A percentile compares a stretch with the other conserved stretches of the same genome.
Evolutionary conservation across 2,797 vertebrate genomes (phyloP).

Genomic region (Megaceryle alcyon): DNA sequence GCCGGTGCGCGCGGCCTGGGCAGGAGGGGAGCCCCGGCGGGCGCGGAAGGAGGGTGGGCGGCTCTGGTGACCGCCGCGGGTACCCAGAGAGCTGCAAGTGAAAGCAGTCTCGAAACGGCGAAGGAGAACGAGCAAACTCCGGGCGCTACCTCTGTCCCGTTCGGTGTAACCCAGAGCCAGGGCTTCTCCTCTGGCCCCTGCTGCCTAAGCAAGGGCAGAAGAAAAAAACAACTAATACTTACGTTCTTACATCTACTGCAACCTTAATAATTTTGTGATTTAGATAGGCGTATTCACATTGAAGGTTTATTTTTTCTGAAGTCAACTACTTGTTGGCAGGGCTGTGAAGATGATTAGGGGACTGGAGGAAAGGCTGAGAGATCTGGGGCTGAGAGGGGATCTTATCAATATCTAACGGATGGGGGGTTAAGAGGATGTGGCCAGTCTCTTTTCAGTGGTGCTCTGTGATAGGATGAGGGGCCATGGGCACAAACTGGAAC

Average conservation of each 20-base stretch:
- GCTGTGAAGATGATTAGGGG: background rate
- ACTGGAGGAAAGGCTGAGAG: background rate
- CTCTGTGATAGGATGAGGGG: background rate
- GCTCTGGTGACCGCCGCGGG: no score
- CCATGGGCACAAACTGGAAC: background rate
- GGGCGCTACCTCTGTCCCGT: background rate
- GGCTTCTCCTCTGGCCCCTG: background rate
- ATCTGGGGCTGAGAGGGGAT: background rate
- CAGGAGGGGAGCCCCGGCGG: background rate
- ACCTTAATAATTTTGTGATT: fast-evolving
- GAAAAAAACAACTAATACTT: background rate
- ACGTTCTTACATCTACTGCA: fast-evolving
- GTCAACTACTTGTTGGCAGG: fast-evolving
- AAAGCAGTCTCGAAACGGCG: background rate
- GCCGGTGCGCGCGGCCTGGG: background rate
- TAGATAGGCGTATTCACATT: fast-evolving
- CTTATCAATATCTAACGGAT: background rate
- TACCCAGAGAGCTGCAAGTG: background rate
- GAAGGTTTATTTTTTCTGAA: background rate
- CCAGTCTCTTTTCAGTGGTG: background rate
- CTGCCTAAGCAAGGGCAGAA: background rate
- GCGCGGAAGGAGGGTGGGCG: fast-evolving
- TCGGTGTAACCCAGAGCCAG: background rate
- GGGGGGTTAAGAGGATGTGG: background rate
- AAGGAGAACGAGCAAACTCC: no score